Base-by-base conservation (phyloP, 2,797 vertebrate species). In the Margarornis squamiger region DNA sequence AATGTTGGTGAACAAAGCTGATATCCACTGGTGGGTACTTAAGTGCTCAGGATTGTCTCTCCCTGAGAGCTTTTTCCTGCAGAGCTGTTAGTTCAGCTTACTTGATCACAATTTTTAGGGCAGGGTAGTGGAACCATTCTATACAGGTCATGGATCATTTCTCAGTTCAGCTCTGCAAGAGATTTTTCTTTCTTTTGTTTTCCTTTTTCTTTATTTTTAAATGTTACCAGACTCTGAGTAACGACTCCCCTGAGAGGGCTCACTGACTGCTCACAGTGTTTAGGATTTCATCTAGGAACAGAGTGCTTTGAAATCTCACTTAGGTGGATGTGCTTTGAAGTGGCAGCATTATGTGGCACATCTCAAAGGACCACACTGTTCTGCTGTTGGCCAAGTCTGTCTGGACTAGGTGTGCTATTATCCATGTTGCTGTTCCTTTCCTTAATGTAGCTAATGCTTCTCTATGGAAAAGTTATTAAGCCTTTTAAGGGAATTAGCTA, bases 251-350 rank as follows among this genome's bases (percentile, higher is more conserved):
- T 39, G 29, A 84, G 34, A 71, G 39, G 15, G 4, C 43, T 74
- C 14, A 6, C 8, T 36, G n/a, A 3, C 36, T 55, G 49, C 14
- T 88, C 13, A 2, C 0, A 0, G 5, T 41, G 29, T 45, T 80
- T 30, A 59, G 49, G 45, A 29, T 55, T 77, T 77, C 5, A 13
- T 23, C 38, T 24, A 14, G 61, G 79, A 84, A 14, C 13, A 17
- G 46, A 24, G 6, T 32, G 36, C 30, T 74, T 74, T 80, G 63
- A 74, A 90, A 71, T 9, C 24, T 23, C 16, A 10, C 10, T 77
- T 74, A 48, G 23, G n/a, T 22, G 48, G 34, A 54, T 2, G 32
- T 58, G 34, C 20, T 71, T 29, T 51, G 23, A 51, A 63, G 39
- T 36, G 38, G 11, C 20, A 57, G 16, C 4, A 32, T 39, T 63